Percentiles rank a stretch among this genome's conserved stretches.
Evolutionary conservation across 2,113 vertebrate species (phyloP).

Genomic region (Mystacornis crossleyi): DNA sequence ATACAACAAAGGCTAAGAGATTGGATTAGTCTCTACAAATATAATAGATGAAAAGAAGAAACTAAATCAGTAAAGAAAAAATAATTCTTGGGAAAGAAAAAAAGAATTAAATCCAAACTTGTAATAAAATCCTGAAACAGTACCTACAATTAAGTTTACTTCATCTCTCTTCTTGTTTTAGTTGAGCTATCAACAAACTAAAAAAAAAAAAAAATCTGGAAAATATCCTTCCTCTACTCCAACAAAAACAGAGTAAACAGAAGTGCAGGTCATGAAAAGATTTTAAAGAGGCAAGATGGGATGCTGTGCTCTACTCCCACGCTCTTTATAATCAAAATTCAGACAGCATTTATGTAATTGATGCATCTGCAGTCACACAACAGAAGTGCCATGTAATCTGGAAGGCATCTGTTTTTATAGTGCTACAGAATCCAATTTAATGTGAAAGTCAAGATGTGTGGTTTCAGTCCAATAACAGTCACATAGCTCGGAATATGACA

Average conservation of each 20-base stretch:
- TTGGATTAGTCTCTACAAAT: background rate
- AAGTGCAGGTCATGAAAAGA: background rate
- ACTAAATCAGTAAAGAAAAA: background rate
- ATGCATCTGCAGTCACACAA: background rate
- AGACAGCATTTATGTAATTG: background rate
- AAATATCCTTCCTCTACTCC: background rate
- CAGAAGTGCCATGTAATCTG: background rate
- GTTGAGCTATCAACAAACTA: background rate
- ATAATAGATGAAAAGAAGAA: background rate
- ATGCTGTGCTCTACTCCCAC: background rate
- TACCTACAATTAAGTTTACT: background rate
- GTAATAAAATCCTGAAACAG: background rate
- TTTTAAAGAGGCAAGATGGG: background rate
- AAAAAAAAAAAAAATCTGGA: background rate
- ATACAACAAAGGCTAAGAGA: background rate
- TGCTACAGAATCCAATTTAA: background rate
- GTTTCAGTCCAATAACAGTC: background rate
- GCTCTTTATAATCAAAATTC: background rate
- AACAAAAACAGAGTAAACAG: background rate
- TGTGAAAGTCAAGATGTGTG: background rate
- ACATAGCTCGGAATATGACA: accelerated
- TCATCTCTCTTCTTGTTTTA: background rate
- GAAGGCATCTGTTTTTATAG: background rate
- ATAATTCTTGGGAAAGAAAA: background rate
- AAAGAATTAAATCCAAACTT: background rate